These are phyloP conservation scores for Telmatochromis brachygnathus DNA, from an alignment of 2,113 vertebrate species.

Conservation along the genomic window DNA sequence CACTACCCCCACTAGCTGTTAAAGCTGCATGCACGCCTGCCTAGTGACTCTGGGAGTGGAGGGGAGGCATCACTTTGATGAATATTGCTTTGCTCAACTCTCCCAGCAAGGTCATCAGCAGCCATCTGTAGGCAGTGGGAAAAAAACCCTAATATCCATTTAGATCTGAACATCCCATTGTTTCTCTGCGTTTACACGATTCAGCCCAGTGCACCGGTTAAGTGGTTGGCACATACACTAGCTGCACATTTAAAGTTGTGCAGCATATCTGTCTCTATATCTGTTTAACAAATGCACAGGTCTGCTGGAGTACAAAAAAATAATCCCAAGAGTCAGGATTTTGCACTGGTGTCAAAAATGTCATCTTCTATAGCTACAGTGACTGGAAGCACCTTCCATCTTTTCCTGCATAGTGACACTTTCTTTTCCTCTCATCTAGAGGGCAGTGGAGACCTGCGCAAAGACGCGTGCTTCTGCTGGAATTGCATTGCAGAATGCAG, in stretches of 20 bases:
- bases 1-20: constrained; percentile 3
- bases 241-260: background rate
- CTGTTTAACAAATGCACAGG: background rate
- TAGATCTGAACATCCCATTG: constrained; percentile 7
- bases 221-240: background rate
- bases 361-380: background rate
- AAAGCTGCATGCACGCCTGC: constrained; percentile 25
- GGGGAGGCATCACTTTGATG: constrained; percentile 24
- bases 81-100: constrained; percentile 36
- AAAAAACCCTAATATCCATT: background rate
- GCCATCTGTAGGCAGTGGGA: constrained; percentile 33
- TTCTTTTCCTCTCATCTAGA: constrained; percentile 38
- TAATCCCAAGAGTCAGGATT: background rate
- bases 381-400: background rate
- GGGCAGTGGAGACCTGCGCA: constrained; percentile 46
- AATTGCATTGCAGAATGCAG: constrained; percentile 17
- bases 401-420: background rate
- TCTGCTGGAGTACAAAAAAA: background rate
- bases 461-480: background rate
- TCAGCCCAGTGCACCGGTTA: constrained; percentile 4
- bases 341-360: background rate
- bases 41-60: background rate
- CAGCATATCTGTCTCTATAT: background rate
- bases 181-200: constrained; percentile 8
- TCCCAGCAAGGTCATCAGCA: constrained; percentile 44